Conservation (phyloP, 2,888 invertebrate species). For the Chaitophorus viminalis region DNA sequence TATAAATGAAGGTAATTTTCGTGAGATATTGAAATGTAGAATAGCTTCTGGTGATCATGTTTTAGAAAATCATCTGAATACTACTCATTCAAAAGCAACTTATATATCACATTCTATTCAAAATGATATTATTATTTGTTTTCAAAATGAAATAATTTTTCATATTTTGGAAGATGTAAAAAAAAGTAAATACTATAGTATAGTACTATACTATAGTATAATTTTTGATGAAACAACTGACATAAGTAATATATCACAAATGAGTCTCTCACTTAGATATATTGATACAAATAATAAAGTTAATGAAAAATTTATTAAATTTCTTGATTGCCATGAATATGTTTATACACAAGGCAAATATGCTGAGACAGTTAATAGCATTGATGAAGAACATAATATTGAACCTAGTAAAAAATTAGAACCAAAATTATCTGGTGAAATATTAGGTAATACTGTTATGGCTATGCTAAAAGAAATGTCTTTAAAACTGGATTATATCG, state of each 20-base stretch:
- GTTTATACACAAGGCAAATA: background rate
- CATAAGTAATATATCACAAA: conserved; percentile 11
- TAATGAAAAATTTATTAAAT: conserved; percentile 24
- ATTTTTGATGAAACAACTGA: conserved; percentile 32
- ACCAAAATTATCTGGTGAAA: conserved; percentile 29
- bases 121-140: conserved; percentile 16
- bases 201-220: background rate
- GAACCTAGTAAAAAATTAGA: conserved; percentile 18
- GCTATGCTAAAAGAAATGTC: conserved; percentile 24
- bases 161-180: conserved; percentile 12
- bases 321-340: conserved; percentile 33
- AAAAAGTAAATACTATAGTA: too few species aligned
- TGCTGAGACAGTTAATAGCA: background rate
- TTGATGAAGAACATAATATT: background rate
- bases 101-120: conserved; percentile 20
- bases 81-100: conserved; percentile 8
- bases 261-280: background rate
- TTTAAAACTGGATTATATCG: too few species aligned
- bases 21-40: conserved; percentile 47
- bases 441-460: conserved; percentile 19
- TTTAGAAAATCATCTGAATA: conserved; percentile 9
- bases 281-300: conserved; percentile 4
- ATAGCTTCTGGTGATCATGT: conserved; percentile 42
- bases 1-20: conserved; percentile 56
- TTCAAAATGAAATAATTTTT: conserved; percentile 14